phyloP scores from a whole-genome alignment of 2,888 invertebrate genomes.

The Electrophaes corylata region DNA sequence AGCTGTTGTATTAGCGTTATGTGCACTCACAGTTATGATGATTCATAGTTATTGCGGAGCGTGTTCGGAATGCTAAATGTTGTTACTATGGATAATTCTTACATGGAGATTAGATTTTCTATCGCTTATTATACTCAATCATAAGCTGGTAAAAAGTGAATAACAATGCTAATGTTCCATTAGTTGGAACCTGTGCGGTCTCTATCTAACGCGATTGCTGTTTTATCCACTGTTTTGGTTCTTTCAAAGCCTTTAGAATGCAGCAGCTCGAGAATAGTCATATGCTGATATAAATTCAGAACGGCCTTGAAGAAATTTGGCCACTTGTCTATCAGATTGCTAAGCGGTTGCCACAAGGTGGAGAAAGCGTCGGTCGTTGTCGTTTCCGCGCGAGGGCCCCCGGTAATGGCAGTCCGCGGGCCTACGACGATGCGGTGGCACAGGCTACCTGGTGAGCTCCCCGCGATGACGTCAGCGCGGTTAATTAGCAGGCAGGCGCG shows the following conservation, averaged over 20 bases:
- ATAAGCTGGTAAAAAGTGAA: neutral
- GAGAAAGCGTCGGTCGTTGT: conserved; percentile 82
- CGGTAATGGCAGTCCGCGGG: conserved; percentile 65
- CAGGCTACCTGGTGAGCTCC: conserved; percentile 54
- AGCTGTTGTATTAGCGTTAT: conserved; percentile 21
- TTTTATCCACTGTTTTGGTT: neutral
- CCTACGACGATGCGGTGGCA: conserved; percentile 11
- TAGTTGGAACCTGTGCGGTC: neutral
- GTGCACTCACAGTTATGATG: conserved; percentile 25
- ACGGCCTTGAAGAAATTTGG: conserved; percentile 50
- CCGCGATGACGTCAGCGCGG: conserved; percentile 72
- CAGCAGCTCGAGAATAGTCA: neutral
- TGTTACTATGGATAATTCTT: conserved; percentile 17
- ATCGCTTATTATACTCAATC: conserved; percentile 6
- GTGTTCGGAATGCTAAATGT: conserved; percentile 14
- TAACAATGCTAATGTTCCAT: neutral
- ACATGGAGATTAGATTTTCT: conserved; percentile 7
- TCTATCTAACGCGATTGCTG: neutral
- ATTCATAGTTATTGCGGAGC: conserved; percentile 31
- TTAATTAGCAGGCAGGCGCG: conserved; percentile 75
- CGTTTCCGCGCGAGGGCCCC: conserved; percentile 80
- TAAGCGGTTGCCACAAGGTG: conserved; percentile 53
- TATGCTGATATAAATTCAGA: neutral
- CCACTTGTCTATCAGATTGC: conserved; percentile 44
- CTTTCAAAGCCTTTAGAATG: neutral